phyloP scores from a whole-genome alignment of 2,797 vertebrate genomes.

The Pantherophis alleghaniensis region DNA sequence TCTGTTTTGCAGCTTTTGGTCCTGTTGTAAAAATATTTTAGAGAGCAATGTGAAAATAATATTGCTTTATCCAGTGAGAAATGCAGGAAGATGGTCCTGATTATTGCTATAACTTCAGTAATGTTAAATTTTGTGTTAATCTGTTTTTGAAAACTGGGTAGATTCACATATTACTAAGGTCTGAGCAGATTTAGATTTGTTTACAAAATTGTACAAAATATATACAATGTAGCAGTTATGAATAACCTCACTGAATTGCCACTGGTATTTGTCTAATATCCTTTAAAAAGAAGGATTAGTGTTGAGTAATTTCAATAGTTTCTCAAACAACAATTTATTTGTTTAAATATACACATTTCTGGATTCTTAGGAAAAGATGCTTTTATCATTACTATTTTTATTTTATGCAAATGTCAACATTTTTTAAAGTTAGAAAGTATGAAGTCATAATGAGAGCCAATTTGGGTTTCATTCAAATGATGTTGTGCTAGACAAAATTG shows the following conservation, averaged over 20 bases:
- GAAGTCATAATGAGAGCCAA: not conserved
- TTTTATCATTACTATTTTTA: not conserved
- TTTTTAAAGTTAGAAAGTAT: not conserved
- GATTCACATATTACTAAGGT: not conserved
- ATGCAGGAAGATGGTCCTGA: not conserved
- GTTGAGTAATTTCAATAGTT: not conserved
- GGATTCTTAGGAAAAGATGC: not conserved
- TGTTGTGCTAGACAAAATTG: not conserved
- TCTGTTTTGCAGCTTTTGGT: slow-evolving; percentile 19
- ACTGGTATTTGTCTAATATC: not conserved
- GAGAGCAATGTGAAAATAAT: not conserved
- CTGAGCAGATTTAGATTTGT: not conserved
- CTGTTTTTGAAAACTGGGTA: not conserved
- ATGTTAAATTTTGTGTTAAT: slow-evolving; percentile 4
- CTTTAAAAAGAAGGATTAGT: not conserved
- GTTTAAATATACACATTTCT: not conserved
- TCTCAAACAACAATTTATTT: not conserved
- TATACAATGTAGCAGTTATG: not conserved
- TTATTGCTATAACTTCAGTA: not conserved
- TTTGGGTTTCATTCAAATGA: not conserved
- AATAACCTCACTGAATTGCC: not conserved
- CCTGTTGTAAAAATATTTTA: not conserved
- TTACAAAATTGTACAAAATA: not conserved
- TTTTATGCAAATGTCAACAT: not conserved
- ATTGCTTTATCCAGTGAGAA: not conserved